Evolutionary conservation across 1,140 invertebrate species (phyloP), one percentile per base, ranked within the genome.

Genomic region (Sminthurinus signatus): DNA sequence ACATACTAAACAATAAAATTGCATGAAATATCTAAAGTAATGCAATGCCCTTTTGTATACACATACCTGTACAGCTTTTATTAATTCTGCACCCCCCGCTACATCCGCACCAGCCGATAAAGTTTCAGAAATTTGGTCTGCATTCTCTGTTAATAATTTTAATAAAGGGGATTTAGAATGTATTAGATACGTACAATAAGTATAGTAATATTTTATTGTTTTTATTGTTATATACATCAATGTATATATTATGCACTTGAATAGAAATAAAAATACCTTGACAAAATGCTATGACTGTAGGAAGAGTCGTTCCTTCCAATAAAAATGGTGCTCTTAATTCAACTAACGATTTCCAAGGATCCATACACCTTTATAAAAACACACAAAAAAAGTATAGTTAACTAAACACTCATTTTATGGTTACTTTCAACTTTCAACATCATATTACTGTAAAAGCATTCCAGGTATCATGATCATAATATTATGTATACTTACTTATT

Each of bases 1-100:
- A n/a, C n/a, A n/a, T n/a, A n/a, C n/a, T n/a, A n/a, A n/a, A n/a
- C 39, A 42, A 42, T 10, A n/a, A 12, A n/a, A 12, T 42, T 76
- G 72, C 63, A 62, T 72, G 64, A 70, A 70, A 57, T 44, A 73
- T 65, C 23, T 8, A n/a, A 14, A 43, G 17, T 42, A 42, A n/a
- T 42, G 39, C n/a, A n/a, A n/a, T n/a, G n/a, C n/a, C n/a, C n/a
- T n/a, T n/a, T n/a, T n/a, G n/a, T n/a, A n/a, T 71, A 62, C n/a
- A 39, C 25, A 4, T 65, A 85, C 85, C 77, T 87, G 85, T 72
- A 90, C 85, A 60, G 83, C 80, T 76, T 86, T 88, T 36, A 91
- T 83, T 31, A 89, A 70, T 48, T 88, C 85, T 25, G 78, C 73
- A 28, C 85, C 85, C 62, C 88, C 88, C 28, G 80, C 83, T 3